phyloP scores from a whole-genome alignment of 2,113 vertebrate genomes.

The Pseudolaguvia tuberculata region DNA sequence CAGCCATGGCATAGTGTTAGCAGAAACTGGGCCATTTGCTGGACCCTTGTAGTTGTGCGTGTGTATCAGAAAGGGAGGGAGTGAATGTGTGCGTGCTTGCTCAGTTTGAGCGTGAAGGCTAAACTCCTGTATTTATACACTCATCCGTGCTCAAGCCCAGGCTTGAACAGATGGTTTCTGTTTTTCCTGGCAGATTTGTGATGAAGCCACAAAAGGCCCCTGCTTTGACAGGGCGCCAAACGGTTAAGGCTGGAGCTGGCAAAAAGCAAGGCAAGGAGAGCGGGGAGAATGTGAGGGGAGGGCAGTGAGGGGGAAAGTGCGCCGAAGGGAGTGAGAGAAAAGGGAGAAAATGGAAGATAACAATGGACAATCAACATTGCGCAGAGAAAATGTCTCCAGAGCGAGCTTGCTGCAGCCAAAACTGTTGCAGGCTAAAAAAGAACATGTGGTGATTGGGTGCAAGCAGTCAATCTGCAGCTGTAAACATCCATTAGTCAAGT shows the following conservation, averaged over 20 bases:
- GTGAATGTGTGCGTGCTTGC: conserved; percentile 48
- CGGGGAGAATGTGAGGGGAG: conserved; percentile 53
- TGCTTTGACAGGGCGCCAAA: conserved; percentile 71
- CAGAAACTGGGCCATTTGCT: conserved; percentile 22
- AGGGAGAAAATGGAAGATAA: conserved; percentile 61
- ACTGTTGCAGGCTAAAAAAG: conserved; percentile 29
- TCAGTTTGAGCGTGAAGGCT: conserved; percentile 58
- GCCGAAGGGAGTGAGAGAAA: conserved; percentile 42
- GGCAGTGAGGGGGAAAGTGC: conserved; percentile 34
- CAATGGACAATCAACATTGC: conserved; percentile 62
- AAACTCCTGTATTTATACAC: conserved; percentile 60
- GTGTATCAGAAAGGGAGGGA: conserved; percentile 43
- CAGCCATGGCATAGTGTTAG: background rate
- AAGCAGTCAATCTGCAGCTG: conserved; percentile 59
- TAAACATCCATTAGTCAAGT: conserved; percentile 69
- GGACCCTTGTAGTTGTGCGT: conserved; percentile 24
- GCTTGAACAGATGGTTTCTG: conserved; percentile 73
- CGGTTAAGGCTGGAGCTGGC: conserved; percentile 72
- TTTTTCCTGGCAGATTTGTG: conserved; percentile 78
- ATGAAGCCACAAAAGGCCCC: conserved; percentile 74
- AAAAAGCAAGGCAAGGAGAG: conserved; percentile 60
- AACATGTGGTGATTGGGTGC: conserved; percentile 55
- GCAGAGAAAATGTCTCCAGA: conserved; percentile 36
- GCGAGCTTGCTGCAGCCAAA: conserved; percentile 31
- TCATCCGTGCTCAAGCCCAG: conserved; percentile 60